Conservation (phyloP, 2,888 invertebrate species). For the Odontothrips loti region DNA sequence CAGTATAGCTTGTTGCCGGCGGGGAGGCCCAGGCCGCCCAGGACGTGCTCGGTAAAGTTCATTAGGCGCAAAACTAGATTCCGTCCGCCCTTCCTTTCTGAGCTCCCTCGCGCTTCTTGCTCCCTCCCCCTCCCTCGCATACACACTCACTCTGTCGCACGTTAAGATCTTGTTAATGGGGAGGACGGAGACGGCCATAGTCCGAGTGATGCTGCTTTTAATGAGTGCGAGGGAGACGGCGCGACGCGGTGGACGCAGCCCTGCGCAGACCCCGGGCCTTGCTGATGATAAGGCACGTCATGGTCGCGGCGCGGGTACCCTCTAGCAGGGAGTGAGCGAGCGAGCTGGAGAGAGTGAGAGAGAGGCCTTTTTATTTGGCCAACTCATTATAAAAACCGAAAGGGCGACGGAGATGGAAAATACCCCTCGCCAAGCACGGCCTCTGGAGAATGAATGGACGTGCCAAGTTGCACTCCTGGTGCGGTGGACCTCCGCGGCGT, state of each 20-base stretch:
- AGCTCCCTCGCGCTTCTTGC: slow-evolving; percentile 27
- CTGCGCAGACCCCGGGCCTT: background rate
- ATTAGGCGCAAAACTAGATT: slow-evolving; percentile 21
- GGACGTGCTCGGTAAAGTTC: background rate
- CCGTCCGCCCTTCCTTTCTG: slow-evolving; percentile 26
- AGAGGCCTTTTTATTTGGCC: too few species aligned
- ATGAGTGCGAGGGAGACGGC: background rate
- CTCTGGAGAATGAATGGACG: background rate
- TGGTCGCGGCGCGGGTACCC: background rate
- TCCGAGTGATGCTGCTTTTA: too few species aligned
- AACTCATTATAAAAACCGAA: too few species aligned
- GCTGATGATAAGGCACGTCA: background rate
- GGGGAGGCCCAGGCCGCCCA: background rate
- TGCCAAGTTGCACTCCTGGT: too few species aligned
- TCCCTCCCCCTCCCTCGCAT: slow-evolving; percentile 30
- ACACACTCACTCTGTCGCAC: slow-evolving; percentile 3
- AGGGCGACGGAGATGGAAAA: too few species aligned
- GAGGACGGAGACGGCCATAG: background rate
- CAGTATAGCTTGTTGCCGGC: background rate
- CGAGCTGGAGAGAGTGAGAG: background rate
- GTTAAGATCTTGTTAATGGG: background rate
- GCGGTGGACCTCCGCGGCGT: background rate
- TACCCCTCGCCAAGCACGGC: background rate
- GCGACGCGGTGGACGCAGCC: background rate
- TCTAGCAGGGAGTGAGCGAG: background rate